phyloP scores from a whole-genome alignment of 2,113 vertebrate species.

The Hyperopisus bebe region DNA sequence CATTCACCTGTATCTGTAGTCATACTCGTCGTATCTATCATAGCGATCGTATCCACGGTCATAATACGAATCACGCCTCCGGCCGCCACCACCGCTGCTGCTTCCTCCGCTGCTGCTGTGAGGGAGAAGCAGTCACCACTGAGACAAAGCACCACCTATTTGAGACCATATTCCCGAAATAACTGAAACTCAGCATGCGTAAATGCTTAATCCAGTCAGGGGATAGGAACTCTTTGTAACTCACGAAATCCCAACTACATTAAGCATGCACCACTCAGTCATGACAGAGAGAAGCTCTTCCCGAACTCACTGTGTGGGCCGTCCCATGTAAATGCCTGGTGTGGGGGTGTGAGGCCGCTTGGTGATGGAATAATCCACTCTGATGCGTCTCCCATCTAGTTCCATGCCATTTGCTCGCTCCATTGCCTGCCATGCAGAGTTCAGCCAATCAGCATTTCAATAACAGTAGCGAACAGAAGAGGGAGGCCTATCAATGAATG shows the following conservation, averaged over 20 bases:
- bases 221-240: neutral
- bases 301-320: constrained; percentile 77
- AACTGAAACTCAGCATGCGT: neutral
- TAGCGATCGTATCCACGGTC: constrained; percentile 80
- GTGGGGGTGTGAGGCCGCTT: constrained; percentile 88
- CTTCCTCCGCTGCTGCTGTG: constrained; percentile 46
- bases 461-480: neutral
- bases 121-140: constrained; percentile 13
- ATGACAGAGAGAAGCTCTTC: neutral
- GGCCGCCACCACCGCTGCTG: constrained; percentile 54
- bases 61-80: constrained; percentile 75
- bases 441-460: neutral
- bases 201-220: neutral
- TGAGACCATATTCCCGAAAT: neutral
- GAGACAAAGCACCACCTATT: constrained; percentile 25
- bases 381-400: constrained; percentile 79
- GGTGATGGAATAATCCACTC: constrained; percentile 89
- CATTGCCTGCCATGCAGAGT: constrained; percentile 67
- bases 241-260: neutral
- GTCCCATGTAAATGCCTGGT: constrained; percentile 90
- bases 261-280: neutral
- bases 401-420: constrained; percentile 90
- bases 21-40: constrained; percentile 84
- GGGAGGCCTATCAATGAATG: neutral
- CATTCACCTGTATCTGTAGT: constrained; percentile 79